Evolutionary conservation across 1,140 invertebrate genomes (phyloP), one percentile per base, ranked within the genome.

Genomic region (Cyrtorhinus lividipennis): DNA sequence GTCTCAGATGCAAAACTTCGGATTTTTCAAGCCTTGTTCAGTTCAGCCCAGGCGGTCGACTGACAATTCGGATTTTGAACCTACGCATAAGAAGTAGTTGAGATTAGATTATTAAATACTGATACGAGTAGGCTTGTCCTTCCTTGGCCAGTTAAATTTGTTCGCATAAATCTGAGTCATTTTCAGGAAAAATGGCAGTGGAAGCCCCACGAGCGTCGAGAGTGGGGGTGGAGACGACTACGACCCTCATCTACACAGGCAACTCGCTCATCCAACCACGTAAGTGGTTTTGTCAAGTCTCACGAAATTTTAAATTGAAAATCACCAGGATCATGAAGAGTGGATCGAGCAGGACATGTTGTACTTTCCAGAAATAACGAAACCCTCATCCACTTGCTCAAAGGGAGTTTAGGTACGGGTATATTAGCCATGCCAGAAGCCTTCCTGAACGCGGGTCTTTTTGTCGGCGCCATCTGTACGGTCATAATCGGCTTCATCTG

Each of bases 241-340:
- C 66, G 78, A 84, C 70, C 83, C 83, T 1, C 83, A 83, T 68
- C 68, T 77, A 1, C 78, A 85, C 68, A 76, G 84, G 53, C 75
- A 79, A 38, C 78, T 85, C 23, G 77, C 81, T 60, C 83, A 85
- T 73, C 83, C 84, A 1, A 86, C 84, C 0, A 83, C 83, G 83
- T 86, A 71, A 82, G 79, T 66, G 38, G 48, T 23, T 10, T 12
- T 20, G 5, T 59, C 24, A 24, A 10, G 18, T 25, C 10, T 10
- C 22, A 23, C 5, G 18, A 13, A 23, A 2, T 5, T 62, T 59
- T 15, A 10, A n/a, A 24, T 62, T 56, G 46, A n/a, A n/a, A n/a
- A n/a, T n/a, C n/a, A n/a, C n/a, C n/a, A n/a, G n/a, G n/a, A n/a
- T n/a, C n/a, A n/a, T n/a, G n/a, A n/a, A n/a, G n/a, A n/a, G n/a